Percentiles rank a stretch among this genome's conserved stretches.
Conservation (phyloP, 2,113 vertebrate genomes). For the Platycercus adscitus region DNA sequence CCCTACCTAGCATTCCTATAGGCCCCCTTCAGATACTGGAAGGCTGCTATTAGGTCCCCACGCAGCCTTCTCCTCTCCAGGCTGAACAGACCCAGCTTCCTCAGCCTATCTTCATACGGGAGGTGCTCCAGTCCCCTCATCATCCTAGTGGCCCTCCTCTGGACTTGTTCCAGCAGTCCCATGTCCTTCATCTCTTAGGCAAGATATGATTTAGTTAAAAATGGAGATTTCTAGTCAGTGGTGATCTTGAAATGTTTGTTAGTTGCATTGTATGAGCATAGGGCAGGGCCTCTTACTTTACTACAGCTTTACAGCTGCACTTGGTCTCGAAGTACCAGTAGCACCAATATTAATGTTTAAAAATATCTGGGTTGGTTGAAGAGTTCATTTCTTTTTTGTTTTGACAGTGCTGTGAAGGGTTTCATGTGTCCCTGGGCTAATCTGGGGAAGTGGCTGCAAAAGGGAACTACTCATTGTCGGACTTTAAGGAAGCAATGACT, state of each 20-base stretch:
- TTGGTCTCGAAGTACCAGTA: background rate
- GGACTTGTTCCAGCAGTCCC: too few relatives aligned
- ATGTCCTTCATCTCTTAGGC: background rate
- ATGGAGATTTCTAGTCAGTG: background rate
- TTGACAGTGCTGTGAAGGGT: background rate
- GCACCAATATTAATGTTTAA: background rate
- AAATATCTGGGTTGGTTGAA: background rate
- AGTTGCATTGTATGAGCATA: background rate
- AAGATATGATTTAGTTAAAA: background rate
- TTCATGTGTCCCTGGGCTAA: background rate
- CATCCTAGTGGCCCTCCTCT: too few relatives aligned
- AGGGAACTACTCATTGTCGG: background rate
- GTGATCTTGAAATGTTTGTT: background rate
- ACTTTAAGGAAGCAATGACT: background rate
- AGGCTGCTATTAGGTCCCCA: too few relatives aligned
- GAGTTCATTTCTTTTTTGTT: background rate
- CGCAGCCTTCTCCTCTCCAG: too few relatives aligned
- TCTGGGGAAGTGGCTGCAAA: background rate
- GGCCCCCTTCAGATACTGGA: too few relatives aligned
- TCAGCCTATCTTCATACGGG: too few relatives aligned
- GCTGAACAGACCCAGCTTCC: too few relatives aligned
- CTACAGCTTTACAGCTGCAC: background rate
- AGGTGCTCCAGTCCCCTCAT: too few relatives aligned
- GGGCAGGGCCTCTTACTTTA: background rate
- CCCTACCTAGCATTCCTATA: too few relatives aligned